These are phyloP conservation scores for Enteromius anoplus DNA, from an alignment of 2,797 vertebrate species.

Conservation along the genomic window DNA sequence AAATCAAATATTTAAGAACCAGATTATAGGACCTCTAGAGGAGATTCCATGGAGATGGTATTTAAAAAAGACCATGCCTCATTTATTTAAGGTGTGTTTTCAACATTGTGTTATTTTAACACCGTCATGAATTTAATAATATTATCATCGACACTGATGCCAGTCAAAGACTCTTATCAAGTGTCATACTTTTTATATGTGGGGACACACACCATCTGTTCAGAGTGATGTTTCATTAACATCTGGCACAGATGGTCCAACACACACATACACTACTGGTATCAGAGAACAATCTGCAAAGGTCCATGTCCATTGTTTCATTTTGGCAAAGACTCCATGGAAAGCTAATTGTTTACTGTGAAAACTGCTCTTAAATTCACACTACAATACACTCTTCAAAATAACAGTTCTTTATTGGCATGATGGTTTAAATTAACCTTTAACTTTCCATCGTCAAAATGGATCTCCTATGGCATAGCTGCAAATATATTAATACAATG, in stretches of 20 bases:
- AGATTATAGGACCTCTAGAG: background rate
- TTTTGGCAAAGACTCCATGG: constrained; percentile 3
- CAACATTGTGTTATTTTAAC: background rate
- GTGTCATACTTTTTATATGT: constrained; percentile 36
- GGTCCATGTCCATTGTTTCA: constrained; percentile 26
- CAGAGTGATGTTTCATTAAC: constrained; percentile 65
- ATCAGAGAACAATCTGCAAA: constrained; percentile 4
- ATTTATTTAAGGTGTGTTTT: constrained; percentile 3
- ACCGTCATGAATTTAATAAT: constrained; percentile 31
- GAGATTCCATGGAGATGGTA: background rate
- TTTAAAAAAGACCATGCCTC: background rate
- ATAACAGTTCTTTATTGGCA: background rate
- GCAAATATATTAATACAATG: background rate
- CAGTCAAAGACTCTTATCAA: constrained; percentile 12
- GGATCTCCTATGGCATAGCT: background rate
- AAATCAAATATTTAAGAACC: constrained; percentile 7
- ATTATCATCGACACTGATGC: constrained; percentile 23
- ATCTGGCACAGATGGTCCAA: constrained; percentile 72
- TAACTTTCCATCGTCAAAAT: background rate
- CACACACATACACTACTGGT: constrained; percentile 55
- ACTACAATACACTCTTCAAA: background rate
- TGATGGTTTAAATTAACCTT: background rate
- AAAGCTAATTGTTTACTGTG: constrained; percentile 1
- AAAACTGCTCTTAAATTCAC: background rate
- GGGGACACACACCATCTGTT: constrained; percentile 56